Percentiles rank a stretch among this genome's conserved stretches.
Conservation (phyloP, 2,113 vertebrate genomes). For the Podarcis cretensis region DNA sequence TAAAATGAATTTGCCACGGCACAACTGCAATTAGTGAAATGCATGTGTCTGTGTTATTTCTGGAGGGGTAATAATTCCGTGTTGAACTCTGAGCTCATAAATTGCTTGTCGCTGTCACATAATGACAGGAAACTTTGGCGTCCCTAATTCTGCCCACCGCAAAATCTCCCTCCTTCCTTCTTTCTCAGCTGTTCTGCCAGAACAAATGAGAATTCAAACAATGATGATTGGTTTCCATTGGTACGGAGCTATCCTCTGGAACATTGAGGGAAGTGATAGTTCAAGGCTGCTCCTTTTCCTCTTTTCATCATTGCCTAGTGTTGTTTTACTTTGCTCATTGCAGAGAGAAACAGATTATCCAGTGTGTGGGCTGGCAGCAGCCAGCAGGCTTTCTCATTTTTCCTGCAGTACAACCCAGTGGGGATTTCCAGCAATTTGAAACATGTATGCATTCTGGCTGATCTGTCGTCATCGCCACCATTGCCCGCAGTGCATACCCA, state of each 20-base stretch:
- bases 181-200: conserved; percentile 45
- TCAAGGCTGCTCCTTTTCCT: conserved; percentile 67
- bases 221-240: conserved; percentile 65
- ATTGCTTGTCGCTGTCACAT: conserved; percentile 23
- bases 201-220: conserved; percentile 43
- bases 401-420: neutral
- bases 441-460: fast-evolving
- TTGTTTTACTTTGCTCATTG: conserved; percentile 54
- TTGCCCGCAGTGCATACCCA: neutral
- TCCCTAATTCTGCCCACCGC: neutral
- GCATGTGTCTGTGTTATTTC: neutral
- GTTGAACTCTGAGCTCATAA: conserved; percentile 27
- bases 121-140: conserved; percentile 45
- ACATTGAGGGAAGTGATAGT: conserved; percentile 53
- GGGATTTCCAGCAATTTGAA: conserved; percentile 9
- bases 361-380: conserved; percentile 50
- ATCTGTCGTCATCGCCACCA: neutral
- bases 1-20: neutral
- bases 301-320: conserved; percentile 50
- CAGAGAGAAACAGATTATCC: conserved; percentile 50
- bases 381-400: neutral
- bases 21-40: neutral
- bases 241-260: conserved; percentile 57
- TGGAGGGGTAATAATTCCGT: neutral
- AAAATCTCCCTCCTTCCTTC: conserved; percentile 8